Conservation (phyloP, 1,140 invertebrate genomes). For the Solen grandis region DNA sequence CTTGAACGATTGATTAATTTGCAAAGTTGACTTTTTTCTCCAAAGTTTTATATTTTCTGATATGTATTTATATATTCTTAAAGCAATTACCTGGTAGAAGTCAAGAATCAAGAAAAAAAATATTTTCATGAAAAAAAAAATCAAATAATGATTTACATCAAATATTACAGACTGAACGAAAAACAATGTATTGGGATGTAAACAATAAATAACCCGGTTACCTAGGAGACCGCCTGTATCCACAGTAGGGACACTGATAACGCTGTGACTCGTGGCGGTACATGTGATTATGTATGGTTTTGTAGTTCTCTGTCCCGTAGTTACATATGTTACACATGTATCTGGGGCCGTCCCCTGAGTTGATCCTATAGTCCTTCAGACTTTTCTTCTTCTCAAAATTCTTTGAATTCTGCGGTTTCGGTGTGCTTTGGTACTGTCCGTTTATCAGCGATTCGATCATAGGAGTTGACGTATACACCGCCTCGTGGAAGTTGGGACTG, state of each 20-base stretch:
- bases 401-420: conserved; percentile 1
- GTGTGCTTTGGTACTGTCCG: neutral
- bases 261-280: conserved; percentile 48
- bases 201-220: no score
- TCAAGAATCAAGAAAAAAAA: no score
- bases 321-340: conserved; percentile 53
- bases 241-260: conserved; percentile 52
- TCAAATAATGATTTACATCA: no score
- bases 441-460: conserved; percentile 51
- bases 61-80: no score
- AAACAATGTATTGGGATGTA: no score
- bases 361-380: conserved; percentile 36
- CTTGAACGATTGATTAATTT: no score
- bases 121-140: no score
- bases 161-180: no score
- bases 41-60: no score
- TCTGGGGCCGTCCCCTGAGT: conserved; percentile 28
- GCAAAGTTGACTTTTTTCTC: no score
- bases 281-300: conserved; percentile 55
- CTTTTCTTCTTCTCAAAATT: conserved; percentile 53
- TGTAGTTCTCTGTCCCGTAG: conserved; percentile 54
- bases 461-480: conserved; percentile 30
- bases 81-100: no score
- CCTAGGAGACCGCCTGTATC: conserved; percentile 48
- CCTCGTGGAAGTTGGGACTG: conserved; percentile 31